These are phyloP conservation scores for Anniella stebbinsi DNA, from an alignment of 2,797 vertebrate genomes.

Conservation along the genomic window DNA sequence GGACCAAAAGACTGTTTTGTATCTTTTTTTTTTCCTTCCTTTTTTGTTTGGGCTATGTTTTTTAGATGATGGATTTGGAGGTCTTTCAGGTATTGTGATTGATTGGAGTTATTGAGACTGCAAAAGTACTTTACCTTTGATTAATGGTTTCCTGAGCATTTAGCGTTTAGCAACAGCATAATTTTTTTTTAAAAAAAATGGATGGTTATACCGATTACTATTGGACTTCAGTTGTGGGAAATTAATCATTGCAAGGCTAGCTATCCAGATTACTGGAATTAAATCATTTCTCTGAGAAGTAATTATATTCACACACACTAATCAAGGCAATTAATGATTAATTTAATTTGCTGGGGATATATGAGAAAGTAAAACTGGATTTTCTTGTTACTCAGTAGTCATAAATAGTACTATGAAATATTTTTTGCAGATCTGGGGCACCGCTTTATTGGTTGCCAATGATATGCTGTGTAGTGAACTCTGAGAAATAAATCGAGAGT, in stretches of 20 bases:
- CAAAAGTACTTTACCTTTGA: constrained; percentile 46
- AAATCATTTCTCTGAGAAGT: constrained; percentile 66
- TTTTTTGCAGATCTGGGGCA: background rate
- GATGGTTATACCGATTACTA: constrained; percentile 51
- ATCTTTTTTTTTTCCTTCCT: background rate
- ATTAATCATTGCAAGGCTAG: constrained; percentile 57
- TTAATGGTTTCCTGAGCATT: constrained; percentile 42
- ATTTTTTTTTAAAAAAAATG: constrained; percentile 38
- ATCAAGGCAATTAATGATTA: constrained; percentile 57
- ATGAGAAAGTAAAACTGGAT: constrained; percentile 53
- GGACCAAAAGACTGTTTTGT: background rate
- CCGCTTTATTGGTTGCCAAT: background rate
- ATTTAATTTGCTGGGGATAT: constrained; percentile 59
- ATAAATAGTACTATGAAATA: constrained; percentile 31
- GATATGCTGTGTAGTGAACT: background rate
- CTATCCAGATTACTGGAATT: constrained; percentile 53
- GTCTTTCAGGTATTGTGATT: constrained; percentile 6
- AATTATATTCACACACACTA: constrained; percentile 59
- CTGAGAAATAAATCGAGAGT: background rate
- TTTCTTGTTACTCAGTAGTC: constrained; percentile 38
- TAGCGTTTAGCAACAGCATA: constrained; percentile 25
- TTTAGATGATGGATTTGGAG: constrained; percentile 37
- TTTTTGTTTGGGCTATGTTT: constrained; percentile 2
- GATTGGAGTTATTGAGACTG: constrained; percentile 46
- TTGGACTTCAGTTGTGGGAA: constrained; percentile 50